Conservation (phyloP, 2,888 invertebrate species). For the Dynastes tityus region DNA sequence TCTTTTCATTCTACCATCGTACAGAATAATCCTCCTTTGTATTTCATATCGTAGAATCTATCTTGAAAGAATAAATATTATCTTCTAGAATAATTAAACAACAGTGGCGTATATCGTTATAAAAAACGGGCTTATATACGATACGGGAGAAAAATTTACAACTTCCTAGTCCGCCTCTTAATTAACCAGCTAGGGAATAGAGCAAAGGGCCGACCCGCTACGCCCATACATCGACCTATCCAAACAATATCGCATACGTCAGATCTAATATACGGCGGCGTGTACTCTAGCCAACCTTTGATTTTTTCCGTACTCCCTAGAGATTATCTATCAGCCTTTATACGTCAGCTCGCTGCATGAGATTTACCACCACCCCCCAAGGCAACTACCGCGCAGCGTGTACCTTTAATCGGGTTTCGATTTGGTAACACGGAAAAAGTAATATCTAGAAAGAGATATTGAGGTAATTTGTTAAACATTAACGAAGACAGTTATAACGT, state of each 20-base stretch:
- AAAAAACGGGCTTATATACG: background rate
- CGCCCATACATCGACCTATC: conserved; percentile 20
- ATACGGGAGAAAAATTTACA: conserved; percentile 20
- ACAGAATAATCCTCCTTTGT: background rate
- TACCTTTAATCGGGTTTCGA: conserved; percentile 18
- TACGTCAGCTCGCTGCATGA: background rate
- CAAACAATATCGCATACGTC: conserved; percentile 27
- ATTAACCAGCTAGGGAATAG: conserved; percentile 26
- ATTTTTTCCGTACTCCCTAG: conserved; percentile 10
- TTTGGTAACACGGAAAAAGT: background rate
- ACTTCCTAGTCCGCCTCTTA: conserved; percentile 39
- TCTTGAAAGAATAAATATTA: background rate
- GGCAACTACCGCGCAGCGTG: background rate
- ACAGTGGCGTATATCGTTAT: background rate
- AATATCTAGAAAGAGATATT: background rate
- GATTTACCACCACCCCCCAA: conserved; percentile 18
- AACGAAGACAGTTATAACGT: background rate
- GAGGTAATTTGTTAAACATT: conserved; percentile 1
- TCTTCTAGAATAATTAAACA: background rate
- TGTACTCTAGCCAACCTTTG: conserved; percentile 5
- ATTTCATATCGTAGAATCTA: background rate
- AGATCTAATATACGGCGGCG: conserved; percentile 24
- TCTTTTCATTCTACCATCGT: too few species aligned
- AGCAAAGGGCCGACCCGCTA: background rate
- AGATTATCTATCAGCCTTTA: conserved; percentile 4